Conservation (phyloP, 2,113 vertebrate genomes). For the Podarcis muralis region DNA sequence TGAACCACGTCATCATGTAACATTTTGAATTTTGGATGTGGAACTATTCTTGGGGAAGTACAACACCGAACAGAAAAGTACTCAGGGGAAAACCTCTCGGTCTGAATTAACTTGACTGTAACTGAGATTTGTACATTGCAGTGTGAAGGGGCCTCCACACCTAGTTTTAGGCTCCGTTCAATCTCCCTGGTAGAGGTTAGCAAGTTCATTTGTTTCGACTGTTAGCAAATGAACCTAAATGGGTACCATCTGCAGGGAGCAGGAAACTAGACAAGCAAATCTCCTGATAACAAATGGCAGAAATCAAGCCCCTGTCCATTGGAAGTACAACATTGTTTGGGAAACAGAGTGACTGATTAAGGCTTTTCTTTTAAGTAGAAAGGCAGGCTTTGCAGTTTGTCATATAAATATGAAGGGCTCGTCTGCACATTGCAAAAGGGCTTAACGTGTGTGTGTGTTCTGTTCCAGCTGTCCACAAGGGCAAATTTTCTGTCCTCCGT, state of each 20-base stretch:
- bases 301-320: not conserved
- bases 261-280: not conserved
- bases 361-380: not conserved
- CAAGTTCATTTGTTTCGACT: not conserved
- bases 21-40: not conserved
- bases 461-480: not conserved
- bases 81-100: not conserved
- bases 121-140: not conserved
- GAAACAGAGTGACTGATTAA: not conserved
- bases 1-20: not conserved
- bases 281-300: not conserved
- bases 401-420: not conserved
- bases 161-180: not conserved
- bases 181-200: conserved; percentile 4
- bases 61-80: not conserved
- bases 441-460: too few relatives aligned
- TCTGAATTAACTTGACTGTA: not conserved
- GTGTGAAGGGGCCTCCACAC: not conserved
- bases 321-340: not conserved
- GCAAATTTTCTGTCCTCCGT: not conserved
- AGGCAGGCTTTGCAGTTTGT: not conserved
- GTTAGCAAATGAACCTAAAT: not conserved
- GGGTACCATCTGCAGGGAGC: not conserved
- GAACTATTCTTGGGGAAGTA: not conserved
- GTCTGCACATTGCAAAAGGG: not conserved